Percentiles rank a stretch among this genome's conserved stretches.
Conservation (phyloP, 1,140 invertebrate species). For the Nephila pilipes region DNA sequence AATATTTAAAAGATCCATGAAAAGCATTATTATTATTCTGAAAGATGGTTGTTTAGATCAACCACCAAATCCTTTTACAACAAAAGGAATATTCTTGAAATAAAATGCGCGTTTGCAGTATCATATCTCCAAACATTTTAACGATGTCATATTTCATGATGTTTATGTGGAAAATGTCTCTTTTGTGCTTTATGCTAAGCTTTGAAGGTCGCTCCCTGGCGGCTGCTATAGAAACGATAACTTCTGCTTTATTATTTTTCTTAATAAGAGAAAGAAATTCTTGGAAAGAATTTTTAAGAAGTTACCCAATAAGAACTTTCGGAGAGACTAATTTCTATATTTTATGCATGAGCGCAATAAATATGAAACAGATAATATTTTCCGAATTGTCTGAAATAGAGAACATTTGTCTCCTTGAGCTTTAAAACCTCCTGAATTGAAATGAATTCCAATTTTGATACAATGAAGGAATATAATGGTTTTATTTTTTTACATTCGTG, state of each 20-base stretch:
- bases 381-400: no score
- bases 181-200: not conserved
- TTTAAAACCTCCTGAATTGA: no score
- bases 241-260: not conserved
- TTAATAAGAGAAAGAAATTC: not conserved
- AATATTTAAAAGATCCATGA: no score
- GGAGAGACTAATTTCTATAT: not conserved
- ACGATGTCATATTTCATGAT: not conserved
- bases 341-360: not conserved
- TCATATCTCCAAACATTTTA: not conserved
- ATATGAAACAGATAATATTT: not conserved
- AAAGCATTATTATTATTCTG: no score
- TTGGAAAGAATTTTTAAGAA: not conserved
- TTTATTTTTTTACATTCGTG: no score
- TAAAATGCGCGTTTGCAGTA: not conserved
- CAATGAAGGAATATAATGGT: no score
- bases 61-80: not conserved
- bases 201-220: not conserved
- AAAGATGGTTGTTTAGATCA: no score
- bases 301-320: not conserved
- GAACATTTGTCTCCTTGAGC: not conserved
- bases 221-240: constrained; percentile 10
- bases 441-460: no score
- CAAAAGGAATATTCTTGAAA: not conserved
- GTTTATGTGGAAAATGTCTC: not conserved